Percentiles rank a stretch among this genome's conserved stretches.
These are phyloP conservation scores for Trinorchestia longiramus DNA, from an alignment of 1,140 invertebrate genomes.

Conservation along the genomic window DNA sequence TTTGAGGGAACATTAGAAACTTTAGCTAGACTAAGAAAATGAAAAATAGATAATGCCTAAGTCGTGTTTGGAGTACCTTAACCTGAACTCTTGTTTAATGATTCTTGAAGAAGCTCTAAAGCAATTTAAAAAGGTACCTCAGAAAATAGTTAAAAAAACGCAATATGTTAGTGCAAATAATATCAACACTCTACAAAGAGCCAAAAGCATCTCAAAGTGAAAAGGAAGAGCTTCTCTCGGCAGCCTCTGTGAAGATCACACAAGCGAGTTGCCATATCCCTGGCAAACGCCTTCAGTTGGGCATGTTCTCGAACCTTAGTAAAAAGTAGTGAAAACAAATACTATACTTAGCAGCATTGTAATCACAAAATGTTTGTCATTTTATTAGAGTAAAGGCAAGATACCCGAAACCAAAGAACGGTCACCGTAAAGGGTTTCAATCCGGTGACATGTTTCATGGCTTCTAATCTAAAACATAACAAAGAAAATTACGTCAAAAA, in stretches of 20 bases:
- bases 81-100: not conserved
- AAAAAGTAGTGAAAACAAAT: not conserved
- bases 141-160: not conserved
- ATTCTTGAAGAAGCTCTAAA: not conserved
- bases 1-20: not conserved
- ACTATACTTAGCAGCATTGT: not conserved
- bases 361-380: not conserved
- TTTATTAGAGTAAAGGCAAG: not conserved
- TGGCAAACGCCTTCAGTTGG: not conserved
- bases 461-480: not conserved
- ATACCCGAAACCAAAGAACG: not conserved
- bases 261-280: not conserved
- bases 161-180: not conserved
- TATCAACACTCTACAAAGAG: not conserved
- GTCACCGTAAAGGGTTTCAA: not conserved
- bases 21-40: not conserved
- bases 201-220: not conserved
- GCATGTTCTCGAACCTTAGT: not conserved
- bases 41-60: not conserved
- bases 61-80: not conserved
- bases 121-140: not conserved
- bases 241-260: not conserved
- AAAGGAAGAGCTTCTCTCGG: not conserved
- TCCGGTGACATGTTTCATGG: not conserved
- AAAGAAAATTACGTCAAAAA: not conserved